A percentile compares a stretch with the other conserved stretches of the same genome.
These are phyloP conservation scores for Drosophila lacteicornis DNA, from an alignment of 1,140 invertebrate genomes.

Conservation along the genomic window DNA sequence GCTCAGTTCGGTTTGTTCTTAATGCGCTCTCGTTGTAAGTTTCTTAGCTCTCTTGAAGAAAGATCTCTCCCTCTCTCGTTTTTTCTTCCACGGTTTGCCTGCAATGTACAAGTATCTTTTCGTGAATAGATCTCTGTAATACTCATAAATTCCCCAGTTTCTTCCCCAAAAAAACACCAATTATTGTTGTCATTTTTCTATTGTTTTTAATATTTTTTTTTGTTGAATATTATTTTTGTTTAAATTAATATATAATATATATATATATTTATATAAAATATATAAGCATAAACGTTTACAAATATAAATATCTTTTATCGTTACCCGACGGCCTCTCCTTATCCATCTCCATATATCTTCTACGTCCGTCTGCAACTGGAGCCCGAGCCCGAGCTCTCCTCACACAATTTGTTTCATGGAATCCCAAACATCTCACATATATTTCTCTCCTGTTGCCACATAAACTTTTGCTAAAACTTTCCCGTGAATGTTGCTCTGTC, in stretches of 20 bases:
- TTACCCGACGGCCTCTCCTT: slow-evolving; percentile 54
- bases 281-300: slow-evolving; percentile 81
- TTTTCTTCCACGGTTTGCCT: too few relatives aligned
- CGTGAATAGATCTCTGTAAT: too few relatives aligned
- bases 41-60: too few relatives aligned
- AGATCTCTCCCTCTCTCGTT: too few relatives aligned
- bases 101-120: too few relatives aligned
- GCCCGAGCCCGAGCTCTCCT: slow-evolving; percentile 27
- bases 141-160: not conserved
- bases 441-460: slow-evolving; percentile 47
- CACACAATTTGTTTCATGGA: slow-evolving; percentile 58
- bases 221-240: slow-evolving; percentile 53
- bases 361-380: slow-evolving; percentile 36
- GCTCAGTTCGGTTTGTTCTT: too few relatives aligned
- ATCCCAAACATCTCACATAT: slow-evolving; percentile 51
- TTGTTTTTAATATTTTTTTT: slow-evolving; percentile 53
- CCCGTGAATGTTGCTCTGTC: slow-evolving; percentile 24
- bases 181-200: slow-evolving; percentile 53
- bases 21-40: too few relatives aligned
- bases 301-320: slow-evolving; percentile 80
- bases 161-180: not conserved
- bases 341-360: slow-evolving; percentile 38
- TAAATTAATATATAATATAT: slow-evolving; percentile 58
- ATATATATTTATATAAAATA: slow-evolving; percentile 74
- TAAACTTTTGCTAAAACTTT: slow-evolving; percentile 72